A percentile compares a stretch with the other conserved stretches of the same genome.
phyloP scores from a whole-genome alignment of 2,113 vertebrate species.

The Motacilla alba region DNA sequence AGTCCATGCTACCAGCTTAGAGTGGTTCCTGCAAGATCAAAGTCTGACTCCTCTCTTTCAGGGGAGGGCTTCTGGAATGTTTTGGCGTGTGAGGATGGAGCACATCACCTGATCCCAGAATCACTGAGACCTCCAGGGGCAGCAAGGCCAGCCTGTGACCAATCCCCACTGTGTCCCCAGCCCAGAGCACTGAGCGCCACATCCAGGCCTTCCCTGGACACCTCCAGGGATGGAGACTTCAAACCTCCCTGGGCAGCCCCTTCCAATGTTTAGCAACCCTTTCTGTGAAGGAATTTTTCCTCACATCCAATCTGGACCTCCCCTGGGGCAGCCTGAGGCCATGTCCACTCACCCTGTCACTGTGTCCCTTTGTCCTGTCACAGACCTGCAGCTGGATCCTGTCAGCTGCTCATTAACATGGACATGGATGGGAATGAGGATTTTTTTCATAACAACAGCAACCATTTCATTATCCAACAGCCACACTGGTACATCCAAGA shows the following conservation, averaged over 20 bases:
- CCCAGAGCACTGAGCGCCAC: background rate
- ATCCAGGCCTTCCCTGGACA: background rate
- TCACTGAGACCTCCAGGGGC: background rate
- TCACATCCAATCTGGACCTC: background rate
- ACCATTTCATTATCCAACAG: background rate
- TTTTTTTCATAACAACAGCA: background rate
- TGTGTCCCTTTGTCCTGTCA: background rate
- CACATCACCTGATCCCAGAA: background rate
- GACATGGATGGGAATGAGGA: background rate
- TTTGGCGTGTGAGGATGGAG: background rate
- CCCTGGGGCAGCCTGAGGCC: background rate
- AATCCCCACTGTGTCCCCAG: fast-evolving
- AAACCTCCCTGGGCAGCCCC: background rate
- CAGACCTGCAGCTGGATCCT: background rate
- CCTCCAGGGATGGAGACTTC: background rate
- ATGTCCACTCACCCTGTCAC: background rate
- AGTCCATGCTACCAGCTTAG: background rate
- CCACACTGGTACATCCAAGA: background rate
- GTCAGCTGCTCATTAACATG: background rate
- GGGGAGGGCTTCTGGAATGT: background rate
- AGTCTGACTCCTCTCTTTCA: background rate
- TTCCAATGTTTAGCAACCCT: background rate
- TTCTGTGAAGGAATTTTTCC: background rate
- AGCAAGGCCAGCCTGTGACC: fast-evolving
- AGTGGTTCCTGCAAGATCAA: background rate